Base-by-base conservation (phyloP, 1,140 invertebrate genomes). In the Ctenoplectra terminalis region DNA sequence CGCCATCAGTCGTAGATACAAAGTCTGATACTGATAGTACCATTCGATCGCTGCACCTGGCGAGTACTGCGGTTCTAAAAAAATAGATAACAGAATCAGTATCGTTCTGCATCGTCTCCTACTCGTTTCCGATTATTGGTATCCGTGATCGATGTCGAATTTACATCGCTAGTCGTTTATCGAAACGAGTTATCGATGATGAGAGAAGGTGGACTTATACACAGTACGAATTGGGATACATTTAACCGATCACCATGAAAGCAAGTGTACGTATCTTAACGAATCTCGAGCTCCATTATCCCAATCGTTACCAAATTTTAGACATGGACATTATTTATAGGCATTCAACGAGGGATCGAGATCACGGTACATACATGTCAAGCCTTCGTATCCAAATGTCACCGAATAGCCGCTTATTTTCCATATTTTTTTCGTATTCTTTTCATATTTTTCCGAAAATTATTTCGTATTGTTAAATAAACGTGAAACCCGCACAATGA, bases 1-100 rank as follows among this genome's bases (percentile, higher is more conserved):
- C 46, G 90, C 90, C 54, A 92, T 72, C 50, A 92, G 71, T 20
- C 84, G 87, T 15, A 91, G 87, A 60, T 92, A 92, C 72, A 91
- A 79, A 5, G 83, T 84, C 75, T 91, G 91, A 48, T 91, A 91
- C 23, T 89, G 90, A 72, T 92, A 92, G 70, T 90, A 91, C 75
- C 90, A 87, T 50, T 91, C 88, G 83, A 92, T 90, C 13, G 89
- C 81, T 4, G 74, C 64, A 37, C 76, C 80, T 74, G 89, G 69
- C 64, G 89, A 86, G 77, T 87, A 85, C 37, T 84, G 81, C 52
- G 70, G 76, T 23, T 91, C 90, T 91, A 89, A 80, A 89, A 91
- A 5, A 90, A 90, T 69, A 90, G 17, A 88, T 31, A 90, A 90
- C 15, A 73, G 34, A 46, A 37, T 87, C 84, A 86, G 63, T 88